phyloP scores from a whole-genome alignment of 2,113 vertebrate genomes.

The Gnathonemus echidnorhynchus region DNA sequence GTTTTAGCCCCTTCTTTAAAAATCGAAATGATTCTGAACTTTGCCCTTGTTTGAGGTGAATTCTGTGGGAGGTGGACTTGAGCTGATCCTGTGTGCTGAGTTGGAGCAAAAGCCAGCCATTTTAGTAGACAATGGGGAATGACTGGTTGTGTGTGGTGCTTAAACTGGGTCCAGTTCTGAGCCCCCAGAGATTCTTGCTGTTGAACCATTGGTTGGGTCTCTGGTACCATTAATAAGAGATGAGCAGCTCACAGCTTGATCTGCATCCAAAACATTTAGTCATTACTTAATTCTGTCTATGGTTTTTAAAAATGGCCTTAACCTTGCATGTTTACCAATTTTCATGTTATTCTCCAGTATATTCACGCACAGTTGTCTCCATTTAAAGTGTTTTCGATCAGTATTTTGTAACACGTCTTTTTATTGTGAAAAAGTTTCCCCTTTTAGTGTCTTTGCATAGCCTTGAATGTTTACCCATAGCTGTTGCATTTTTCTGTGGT shows the following conservation, averaged over 20 bases:
- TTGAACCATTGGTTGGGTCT: not conserved
- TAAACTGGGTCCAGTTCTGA: not conserved
- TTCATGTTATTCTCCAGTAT: not conserved
- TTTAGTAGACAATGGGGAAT: not conserved
- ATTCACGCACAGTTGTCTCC: not conserved
- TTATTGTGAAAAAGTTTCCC: not conserved
- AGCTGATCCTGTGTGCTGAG: not conserved
- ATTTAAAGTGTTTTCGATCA: not conserved
- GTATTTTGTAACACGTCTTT: not conserved
- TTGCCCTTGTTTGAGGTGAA: not conserved
- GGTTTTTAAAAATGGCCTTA: not conserved
- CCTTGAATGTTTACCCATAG: not conserved
- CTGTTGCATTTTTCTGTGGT: not conserved
- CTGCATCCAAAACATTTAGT: not conserved
- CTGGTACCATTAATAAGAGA: not conserved
- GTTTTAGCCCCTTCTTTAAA: not conserved
- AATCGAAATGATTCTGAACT: not conserved
- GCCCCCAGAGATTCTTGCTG: not conserved
- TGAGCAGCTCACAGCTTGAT: not conserved
- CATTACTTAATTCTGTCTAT: not conserved
- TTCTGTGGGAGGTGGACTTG: not conserved
- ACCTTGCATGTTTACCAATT: not conserved
- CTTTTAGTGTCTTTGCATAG: not conserved
- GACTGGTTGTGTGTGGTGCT: not conserved
- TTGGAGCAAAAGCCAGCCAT: not conserved